Conservation (phyloP, 2,113 vertebrate species). For the Petaurus breviceps region DNA sequence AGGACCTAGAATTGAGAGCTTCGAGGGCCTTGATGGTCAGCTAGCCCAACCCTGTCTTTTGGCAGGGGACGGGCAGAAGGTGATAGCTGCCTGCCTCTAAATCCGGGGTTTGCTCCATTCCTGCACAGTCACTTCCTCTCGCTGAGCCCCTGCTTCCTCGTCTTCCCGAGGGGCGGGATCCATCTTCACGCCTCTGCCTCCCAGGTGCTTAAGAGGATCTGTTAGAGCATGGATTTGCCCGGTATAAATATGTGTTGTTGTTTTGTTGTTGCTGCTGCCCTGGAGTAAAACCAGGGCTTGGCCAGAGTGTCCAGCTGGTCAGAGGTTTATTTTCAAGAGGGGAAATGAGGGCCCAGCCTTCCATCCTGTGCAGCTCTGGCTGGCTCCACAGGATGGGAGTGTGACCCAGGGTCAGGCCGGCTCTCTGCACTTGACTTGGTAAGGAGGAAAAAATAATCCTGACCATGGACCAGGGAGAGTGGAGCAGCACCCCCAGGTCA, state of each 20-base stretch:
- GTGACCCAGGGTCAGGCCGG: background rate
- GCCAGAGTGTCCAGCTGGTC: background rate
- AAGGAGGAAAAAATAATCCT: background rate
- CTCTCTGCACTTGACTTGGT: background rate
- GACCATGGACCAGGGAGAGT: background rate
- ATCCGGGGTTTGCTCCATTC: background rate
- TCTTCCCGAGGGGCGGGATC: background rate
- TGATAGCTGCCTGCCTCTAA: background rate
- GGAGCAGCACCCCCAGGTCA: no score
- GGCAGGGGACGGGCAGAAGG: background rate
- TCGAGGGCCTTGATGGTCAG: background rate
- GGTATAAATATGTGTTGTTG: background rate
- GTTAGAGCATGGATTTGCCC: background rate
- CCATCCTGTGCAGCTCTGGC: slow-evolving; percentile 27
- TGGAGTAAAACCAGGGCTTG: background rate
- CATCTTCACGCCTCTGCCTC: accelerated
- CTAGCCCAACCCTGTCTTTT: background rate
- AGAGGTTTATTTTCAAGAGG: slow-evolving; percentile 31
- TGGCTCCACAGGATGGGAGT: background rate
- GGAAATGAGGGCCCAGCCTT: slow-evolving; percentile 31
- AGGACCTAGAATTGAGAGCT: background rate
- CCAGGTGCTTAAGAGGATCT: background rate
- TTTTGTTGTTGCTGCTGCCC: background rate
- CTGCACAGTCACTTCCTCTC: background rate
- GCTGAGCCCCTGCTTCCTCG: background rate